A percentile compares a stretch with the other conserved stretches of the same genome.
Evolutionary conservation across 2,888 invertebrate species (phyloP).

Genomic region (Conus canariensis): DNA sequence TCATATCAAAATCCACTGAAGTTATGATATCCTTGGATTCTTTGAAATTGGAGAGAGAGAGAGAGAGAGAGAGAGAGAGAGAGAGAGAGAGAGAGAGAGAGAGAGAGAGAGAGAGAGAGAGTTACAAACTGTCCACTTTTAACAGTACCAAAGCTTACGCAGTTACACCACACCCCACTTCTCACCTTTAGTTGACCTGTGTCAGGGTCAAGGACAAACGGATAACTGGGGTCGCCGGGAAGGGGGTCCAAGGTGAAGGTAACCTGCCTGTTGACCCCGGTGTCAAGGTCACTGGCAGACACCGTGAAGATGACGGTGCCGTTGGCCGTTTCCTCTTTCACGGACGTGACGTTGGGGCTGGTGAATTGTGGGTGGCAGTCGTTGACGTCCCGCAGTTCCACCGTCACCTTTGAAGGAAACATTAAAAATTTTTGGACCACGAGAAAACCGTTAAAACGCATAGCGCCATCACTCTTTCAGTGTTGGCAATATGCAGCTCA

Average conservation of each 20-base stretch:
- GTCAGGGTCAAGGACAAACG: constrained; percentile 90
- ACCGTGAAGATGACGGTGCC: constrained; percentile 93
- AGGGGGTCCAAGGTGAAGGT: constrained; percentile 82
- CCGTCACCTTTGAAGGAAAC: constrained; percentile 85
- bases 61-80: background rate
- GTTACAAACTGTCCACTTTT: background rate
- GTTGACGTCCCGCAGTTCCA: constrained; percentile 90
- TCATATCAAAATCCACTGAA: no score
- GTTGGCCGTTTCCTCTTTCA: constrained; percentile 83
- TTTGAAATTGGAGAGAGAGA: background rate
- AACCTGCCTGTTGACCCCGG: constrained; percentile 90
- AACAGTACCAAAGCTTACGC: no score
- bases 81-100: constrained; percentile 10
- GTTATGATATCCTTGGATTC: no score
- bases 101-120: background rate
- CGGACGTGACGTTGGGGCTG: constrained; percentile 87
- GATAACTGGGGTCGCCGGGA: constrained; percentile 83
- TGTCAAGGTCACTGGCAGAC: constrained; percentile 91
- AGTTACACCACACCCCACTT: background rate
- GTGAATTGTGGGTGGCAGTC: constrained; percentile 94
- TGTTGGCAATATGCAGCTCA: no score
- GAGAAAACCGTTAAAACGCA: background rate
- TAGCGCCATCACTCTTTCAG: background rate
- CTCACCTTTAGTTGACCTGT: constrained; percentile 89
- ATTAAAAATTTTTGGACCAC: background rate